Evolutionary conservation across 2,113 vertebrate genomes (phyloP).

Genomic region (Bucco capensis): DNA sequence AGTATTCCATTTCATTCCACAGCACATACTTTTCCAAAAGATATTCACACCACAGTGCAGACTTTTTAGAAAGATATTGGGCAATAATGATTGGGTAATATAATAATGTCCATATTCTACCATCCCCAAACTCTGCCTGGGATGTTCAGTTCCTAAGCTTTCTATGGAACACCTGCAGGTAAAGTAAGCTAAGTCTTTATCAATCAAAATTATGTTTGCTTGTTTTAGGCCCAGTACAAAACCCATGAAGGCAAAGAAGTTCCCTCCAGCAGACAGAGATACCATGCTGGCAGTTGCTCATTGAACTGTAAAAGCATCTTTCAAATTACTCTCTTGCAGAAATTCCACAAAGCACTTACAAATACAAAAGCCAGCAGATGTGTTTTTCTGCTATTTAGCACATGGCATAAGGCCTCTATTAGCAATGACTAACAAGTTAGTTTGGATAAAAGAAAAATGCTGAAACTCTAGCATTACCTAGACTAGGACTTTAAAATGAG

Average conservation of each 20-base stretch:
- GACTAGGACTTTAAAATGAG: background rate
- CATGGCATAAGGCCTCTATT: background rate
- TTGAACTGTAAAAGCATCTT: background rate
- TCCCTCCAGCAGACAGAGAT: background rate
- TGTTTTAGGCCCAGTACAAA: background rate
- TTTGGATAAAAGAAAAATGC: background rate
- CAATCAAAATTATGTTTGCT: background rate
- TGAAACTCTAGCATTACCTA: background rate
- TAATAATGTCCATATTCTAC: background rate
- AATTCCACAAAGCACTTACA: background rate
- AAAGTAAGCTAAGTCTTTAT: background rate
- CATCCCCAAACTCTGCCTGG: background rate
- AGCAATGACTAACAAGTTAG: background rate
- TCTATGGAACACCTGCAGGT: background rate
- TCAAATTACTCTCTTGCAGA: background rate
- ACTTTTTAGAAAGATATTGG: background rate
- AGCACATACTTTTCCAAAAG: background rate
- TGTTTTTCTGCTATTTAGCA: background rate
- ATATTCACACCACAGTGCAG: background rate
- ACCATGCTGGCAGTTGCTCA: background rate
- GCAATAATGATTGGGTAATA: background rate
- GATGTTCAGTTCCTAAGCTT: background rate
- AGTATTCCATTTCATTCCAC: background rate
- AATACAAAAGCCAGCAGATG: background rate
- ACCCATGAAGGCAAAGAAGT: background rate